Conservation (phyloP, 2,888 invertebrate species). For the Argyresthia albistria region DNA sequence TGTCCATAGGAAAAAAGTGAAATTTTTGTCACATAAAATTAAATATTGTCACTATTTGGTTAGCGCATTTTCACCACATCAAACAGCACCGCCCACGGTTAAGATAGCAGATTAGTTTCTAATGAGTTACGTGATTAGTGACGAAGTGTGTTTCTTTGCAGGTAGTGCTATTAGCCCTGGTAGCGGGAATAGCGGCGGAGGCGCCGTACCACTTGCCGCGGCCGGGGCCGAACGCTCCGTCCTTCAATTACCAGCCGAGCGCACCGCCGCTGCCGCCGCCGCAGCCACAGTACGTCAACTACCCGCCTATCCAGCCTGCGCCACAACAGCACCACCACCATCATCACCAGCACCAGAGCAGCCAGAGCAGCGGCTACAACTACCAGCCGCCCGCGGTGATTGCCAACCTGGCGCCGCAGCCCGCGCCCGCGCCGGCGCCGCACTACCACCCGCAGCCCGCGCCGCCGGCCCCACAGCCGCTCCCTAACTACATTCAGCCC, state of each 20-base stretch:
- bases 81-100: neutral
- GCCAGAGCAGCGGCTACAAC: slow-evolving; percentile 8
- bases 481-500: slow-evolving; percentile 4
- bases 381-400: slow-evolving; percentile 6
- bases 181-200: slow-evolving; percentile 43
- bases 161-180: slow-evolving; percentile 45
- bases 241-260: slow-evolving; percentile 32
- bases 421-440: slow-evolving; percentile 10
- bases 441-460: slow-evolving; percentile 8
- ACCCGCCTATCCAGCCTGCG: slow-evolving; percentile 8
- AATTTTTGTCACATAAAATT: slow-evolving; percentile 29
- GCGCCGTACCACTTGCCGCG: slow-evolving; percentile 54
- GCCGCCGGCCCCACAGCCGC: slow-evolving; percentile 12
- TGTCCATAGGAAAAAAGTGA: slow-evolving; percentile 36
- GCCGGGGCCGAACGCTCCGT: slow-evolving; percentile 35
- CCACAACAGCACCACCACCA: slow-evolving; percentile 10
- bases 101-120: neutral
- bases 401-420: slow-evolving; percentile 12
- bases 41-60: neutral
- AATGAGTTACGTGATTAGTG: slow-evolving; percentile 9
- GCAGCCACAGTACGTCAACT: slow-evolving; percentile 5
- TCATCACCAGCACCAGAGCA: slow-evolving; percentile 8
- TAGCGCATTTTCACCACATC: neutral
- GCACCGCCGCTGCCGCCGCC: slow-evolving; percentile 22
- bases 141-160: slow-evolving; percentile 18